These are phyloP conservation scores for Drosophila repleta DNA, from an alignment of 1,140 invertebrate genomes.

Conservation along the genomic window DNA sequence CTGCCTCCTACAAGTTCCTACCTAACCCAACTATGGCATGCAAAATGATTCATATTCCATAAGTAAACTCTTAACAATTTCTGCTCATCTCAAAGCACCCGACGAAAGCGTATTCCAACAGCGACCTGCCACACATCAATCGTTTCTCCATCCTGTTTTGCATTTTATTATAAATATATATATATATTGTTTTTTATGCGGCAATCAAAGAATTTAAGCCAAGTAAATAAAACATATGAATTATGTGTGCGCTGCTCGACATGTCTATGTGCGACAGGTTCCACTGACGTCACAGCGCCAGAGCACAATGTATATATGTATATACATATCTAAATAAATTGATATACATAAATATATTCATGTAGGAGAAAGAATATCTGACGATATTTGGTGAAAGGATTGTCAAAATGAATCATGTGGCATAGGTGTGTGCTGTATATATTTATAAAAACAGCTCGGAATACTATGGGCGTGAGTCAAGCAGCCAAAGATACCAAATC, in stretches of 20 bases:
- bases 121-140: not conserved
- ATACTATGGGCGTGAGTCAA: slow-evolving; percentile 67
- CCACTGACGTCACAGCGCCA: slow-evolving; percentile 49
- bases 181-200: slow-evolving; percentile 19
- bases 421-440: not conserved
- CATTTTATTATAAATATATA: not conserved
- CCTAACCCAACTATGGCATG: too few species aligned
- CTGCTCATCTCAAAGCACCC: not conserved
- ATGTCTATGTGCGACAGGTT: slow-evolving; percentile 33
- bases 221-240: slow-evolving; percentile 79
- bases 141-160: not conserved
- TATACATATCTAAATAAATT: not conserved
- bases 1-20: too few species aligned
- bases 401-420: slow-evolving; percentile 53
- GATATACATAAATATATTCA: not conserved
- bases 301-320: not conserved
- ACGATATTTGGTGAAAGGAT: slow-evolving; percentile 4
- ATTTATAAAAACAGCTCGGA: slow-evolving; percentile 32
- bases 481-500: slow-evolving; percentile 43
- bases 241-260: slow-evolving; percentile 64
- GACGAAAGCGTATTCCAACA: not conserved
- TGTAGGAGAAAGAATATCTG: not conserved
- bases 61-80: too few species aligned
- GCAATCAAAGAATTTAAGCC: slow-evolving; percentile 61
- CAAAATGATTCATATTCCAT: too few species aligned